phyloP scores from a whole-genome alignment of 2,113 vertebrate genomes.

The Cephalopterus ornatus region DNA sequence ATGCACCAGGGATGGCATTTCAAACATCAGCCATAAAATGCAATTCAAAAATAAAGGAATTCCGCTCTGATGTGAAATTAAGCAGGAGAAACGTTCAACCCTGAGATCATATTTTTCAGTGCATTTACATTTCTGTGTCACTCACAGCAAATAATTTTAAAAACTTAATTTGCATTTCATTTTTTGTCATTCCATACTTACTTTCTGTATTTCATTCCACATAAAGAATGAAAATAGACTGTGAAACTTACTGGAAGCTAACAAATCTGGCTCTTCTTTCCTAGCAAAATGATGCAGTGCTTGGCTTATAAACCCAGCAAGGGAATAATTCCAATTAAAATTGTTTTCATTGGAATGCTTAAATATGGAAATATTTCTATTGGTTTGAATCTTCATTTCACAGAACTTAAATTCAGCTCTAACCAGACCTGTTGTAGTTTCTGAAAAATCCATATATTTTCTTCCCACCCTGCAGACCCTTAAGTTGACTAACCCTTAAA shows the following conservation, averaged over 20 bases:
- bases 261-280: conserved; percentile 24
- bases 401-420: conserved; percentile 29
- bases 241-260: conserved; percentile 34
- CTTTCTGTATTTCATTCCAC: background rate
- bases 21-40: background rate
- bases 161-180: conserved; percentile 34
- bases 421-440: background rate
- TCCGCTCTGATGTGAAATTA: conserved; percentile 5
- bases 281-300: conserved; percentile 24
- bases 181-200: conserved; percentile 17
- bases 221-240: conserved; percentile 37
- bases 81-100: background rate
- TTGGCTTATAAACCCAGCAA: conserved; percentile 35
- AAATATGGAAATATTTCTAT: conserved; percentile 28
- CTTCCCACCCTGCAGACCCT: background rate
- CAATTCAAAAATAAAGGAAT: background rate
- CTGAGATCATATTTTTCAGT: background rate
- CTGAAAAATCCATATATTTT: background rate
- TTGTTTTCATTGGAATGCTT: conserved; percentile 55
- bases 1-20: background rate
- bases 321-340: conserved; percentile 61
- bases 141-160: background rate
- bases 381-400: conserved; percentile 37
- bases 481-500: background rate
- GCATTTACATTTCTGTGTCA: background rate